These are phyloP conservation scores for Oreochromis spilurus DNA, from an alignment of 2,113 vertebrate species.

Conservation along the genomic window DNA sequence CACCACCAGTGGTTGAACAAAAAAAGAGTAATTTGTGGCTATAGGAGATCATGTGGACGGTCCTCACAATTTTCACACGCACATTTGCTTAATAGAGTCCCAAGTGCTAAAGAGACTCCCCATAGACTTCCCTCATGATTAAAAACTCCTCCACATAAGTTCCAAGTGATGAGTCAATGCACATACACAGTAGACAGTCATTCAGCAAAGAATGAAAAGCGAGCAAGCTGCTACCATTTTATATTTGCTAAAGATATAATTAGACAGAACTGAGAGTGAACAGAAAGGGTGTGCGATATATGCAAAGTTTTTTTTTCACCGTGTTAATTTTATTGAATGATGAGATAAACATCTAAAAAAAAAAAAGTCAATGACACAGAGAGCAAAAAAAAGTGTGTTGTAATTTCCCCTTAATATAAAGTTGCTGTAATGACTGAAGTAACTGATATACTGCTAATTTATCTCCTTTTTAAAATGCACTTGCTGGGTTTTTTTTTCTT, in stretches of 20 bases:
- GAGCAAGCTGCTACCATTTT: background rate
- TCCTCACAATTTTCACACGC: background rate
- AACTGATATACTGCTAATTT: background rate
- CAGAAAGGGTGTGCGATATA: background rate
- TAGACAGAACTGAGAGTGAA: background rate
- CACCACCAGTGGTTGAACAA: background rate
- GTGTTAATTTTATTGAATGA: background rate
- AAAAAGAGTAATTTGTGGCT: background rate
- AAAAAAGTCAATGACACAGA: background rate
- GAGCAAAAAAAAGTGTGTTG: background rate
- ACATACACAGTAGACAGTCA: background rate
- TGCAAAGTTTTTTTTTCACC: background rate
- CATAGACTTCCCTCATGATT: background rate
- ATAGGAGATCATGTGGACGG: background rate
- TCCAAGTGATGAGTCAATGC: fast-evolving
- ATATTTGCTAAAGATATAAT: background rate
- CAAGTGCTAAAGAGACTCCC: background rate
- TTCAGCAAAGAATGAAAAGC: background rate
- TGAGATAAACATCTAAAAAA: background rate
- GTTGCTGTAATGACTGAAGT: background rate
- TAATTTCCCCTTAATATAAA: background rate
- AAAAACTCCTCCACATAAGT: background rate
- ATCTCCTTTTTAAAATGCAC: background rate
- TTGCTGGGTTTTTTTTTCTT: background rate
- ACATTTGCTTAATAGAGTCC: background rate